These are phyloP conservation scores for Aphodius sticticus DNA, from an alignment of 2,888 invertebrate genomes.

Conservation along the genomic window DNA sequence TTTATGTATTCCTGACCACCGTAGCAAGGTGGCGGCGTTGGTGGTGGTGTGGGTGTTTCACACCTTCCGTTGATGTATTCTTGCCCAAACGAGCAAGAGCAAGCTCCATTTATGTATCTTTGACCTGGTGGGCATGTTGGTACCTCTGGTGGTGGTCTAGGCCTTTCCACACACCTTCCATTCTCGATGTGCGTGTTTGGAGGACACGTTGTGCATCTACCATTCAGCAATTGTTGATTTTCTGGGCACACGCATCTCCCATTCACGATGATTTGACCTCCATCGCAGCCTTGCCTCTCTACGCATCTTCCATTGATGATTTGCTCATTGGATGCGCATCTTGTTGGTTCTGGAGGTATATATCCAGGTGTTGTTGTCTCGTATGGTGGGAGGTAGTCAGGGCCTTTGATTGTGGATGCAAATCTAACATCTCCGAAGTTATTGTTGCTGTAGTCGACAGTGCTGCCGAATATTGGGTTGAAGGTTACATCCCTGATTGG, in stretches of 20 bases:
- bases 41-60: neutral
- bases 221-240: slow-evolving; percentile 33
- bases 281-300: slow-evolving; percentile 11
- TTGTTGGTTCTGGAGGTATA: slow-evolving; percentile 26
- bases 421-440: slow-evolving; percentile 54
- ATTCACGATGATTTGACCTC: slow-evolving; percentile 27
- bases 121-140: slow-evolving; percentile 25
- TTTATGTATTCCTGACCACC: slow-evolving; percentile 26
- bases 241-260: slow-evolving; percentile 27
- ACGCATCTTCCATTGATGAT: slow-evolving; percentile 32
- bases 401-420: slow-evolving; percentile 54
- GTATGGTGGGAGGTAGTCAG: slow-evolving; percentile 57
- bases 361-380: slow-evolving; percentile 40
- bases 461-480: slow-evolving; percentile 48
- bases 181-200: slow-evolving; percentile 26
- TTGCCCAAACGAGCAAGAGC: slow-evolving; percentile 8
- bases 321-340: slow-evolving; percentile 20
- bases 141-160: slow-evolving; percentile 22
- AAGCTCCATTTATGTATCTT: slow-evolving; percentile 20
- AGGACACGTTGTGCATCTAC: slow-evolving; percentile 31
- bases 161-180: slow-evolving; percentile 35
- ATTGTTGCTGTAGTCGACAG: slow-evolving; percentile 54
- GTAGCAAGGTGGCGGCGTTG: slow-evolving; percentile 12
- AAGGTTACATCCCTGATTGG: slow-evolving; percentile 52
- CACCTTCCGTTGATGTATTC: slow-evolving; percentile 30